phyloP scores from a whole-genome alignment of 2,888 invertebrate species.

The Nomada lathburiana region DNA sequence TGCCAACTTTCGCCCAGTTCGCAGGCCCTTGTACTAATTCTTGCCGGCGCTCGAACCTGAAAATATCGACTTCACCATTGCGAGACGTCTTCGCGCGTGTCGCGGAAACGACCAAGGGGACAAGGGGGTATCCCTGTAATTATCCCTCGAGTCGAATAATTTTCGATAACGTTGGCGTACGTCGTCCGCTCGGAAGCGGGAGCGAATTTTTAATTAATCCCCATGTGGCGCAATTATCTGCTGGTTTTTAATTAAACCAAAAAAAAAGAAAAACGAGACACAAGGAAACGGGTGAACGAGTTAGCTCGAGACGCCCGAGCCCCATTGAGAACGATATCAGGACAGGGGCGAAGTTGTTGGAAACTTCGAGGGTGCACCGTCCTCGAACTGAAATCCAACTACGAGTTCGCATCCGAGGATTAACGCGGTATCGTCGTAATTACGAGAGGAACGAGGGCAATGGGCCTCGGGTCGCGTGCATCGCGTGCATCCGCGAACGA shows the following conservation, averaged over 20 bases:
- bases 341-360: conserved; percentile 58
- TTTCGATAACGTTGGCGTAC: background rate
- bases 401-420: conserved; percentile 67
- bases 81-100: background rate
- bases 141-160: conserved; percentile 29
- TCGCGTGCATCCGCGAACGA: conserved; percentile 51
- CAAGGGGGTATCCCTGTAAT: conserved; percentile 1
- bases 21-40: conserved; percentile 38
- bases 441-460: conserved; percentile 66
- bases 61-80: background rate
- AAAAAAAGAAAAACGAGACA: background rate
- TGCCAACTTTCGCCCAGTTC: conserved; percentile 63
- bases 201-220: conserved; percentile 46
- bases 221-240: conserved; percentile 37
- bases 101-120: background rate
- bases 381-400: conserved; percentile 72
- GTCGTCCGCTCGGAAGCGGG: conserved; percentile 11
- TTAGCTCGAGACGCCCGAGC: conserved; percentile 42
- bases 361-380: conserved; percentile 66
- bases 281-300: background rate
- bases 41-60: conserved; percentile 20
- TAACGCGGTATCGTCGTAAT: conserved; percentile 72
- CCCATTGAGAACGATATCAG: conserved; percentile 61
- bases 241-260: conserved; percentile 47
- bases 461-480: conserved; percentile 46